Conservation (phyloP, 2,113 vertebrate genomes). For the Ceuthmochares aereus region DNA sequence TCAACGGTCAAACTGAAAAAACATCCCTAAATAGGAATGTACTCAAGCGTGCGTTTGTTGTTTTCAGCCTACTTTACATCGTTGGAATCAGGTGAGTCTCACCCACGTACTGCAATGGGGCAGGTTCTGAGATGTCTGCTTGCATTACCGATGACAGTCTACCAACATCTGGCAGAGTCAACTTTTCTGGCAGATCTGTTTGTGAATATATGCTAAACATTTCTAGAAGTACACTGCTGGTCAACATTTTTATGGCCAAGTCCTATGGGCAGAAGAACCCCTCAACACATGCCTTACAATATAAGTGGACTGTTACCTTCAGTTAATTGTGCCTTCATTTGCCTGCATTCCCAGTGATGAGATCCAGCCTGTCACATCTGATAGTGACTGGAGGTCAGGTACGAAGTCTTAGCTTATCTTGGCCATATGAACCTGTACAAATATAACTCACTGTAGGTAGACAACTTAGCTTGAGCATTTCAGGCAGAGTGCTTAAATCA, state of each 20-base stretch:
- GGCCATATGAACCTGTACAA: rapidly evolving
- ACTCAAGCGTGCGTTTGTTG: rapidly evolving
- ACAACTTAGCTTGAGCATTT: background rate
- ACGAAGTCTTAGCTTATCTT: background rate
- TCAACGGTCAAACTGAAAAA: background rate
- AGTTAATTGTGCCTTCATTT: background rate
- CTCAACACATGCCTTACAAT: background rate
- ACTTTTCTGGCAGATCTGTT: background rate
- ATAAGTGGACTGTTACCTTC: background rate
- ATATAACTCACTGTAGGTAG: background rate
- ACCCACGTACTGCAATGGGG: background rate
- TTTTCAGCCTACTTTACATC: background rate
- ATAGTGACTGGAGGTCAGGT: background rate
- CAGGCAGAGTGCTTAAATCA: background rate
- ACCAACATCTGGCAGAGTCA: background rate
- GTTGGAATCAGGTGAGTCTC: background rate
- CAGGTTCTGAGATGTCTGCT: background rate
- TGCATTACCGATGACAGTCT: rapidly evolving
- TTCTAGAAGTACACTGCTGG: background rate
- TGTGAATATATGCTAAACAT: background rate
- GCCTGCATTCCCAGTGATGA: background rate
- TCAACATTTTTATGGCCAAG: background rate
- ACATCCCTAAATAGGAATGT: background rate
- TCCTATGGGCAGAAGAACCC: background rate
- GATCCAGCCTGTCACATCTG: background rate